Percentiles rank a stretch among this genome's conserved stretches.
Conservation (phyloP, 92 coral and sea anemone species). For the Porites cylindrica region DNA sequence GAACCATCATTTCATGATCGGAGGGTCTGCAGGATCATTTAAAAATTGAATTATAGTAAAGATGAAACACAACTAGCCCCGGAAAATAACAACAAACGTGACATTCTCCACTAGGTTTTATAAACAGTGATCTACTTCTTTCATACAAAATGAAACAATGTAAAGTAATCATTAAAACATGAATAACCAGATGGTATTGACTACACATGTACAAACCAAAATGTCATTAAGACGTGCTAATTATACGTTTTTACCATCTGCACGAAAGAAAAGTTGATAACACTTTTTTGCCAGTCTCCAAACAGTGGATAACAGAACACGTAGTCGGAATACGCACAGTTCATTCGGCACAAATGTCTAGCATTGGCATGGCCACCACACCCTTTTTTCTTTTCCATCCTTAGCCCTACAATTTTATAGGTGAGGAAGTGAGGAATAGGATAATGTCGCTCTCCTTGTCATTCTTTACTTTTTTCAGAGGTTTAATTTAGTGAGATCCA, state of each 20-base stretch:
- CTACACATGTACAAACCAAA: not conserved
- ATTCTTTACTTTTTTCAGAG: no score
- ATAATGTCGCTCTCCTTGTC: no score
- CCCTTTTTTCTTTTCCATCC: no score
- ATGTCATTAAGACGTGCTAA: constrained; percentile 24
- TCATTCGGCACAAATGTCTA: no score
- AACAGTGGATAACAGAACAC: not conserved
- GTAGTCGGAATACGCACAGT: no score
- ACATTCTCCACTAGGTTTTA: not conserved
- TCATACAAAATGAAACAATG: not conserved
- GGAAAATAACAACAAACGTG: not conserved
- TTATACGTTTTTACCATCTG: not conserved
- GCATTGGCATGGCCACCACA: no score
- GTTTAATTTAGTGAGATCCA: no score
- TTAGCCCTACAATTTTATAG: no score
- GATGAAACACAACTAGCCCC: not conserved
- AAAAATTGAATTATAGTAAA: not conserved
- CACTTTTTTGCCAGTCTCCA: not conserved
- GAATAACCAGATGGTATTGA: not conserved
- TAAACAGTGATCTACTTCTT: not conserved
- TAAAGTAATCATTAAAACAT: not conserved
- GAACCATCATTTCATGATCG: not conserved
- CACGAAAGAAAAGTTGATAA: not conserved
- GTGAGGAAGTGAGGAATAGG: no score
- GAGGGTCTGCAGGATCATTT: not conserved